phyloP scores from a whole-genome alignment of 2,113 vertebrate species.

The human (Homo sapiens) region GRCh38 chr4:153656501-153657000 shows the following conservation, averaged over 20 bases:
- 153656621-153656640: background rate
- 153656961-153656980: background rate
- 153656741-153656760: background rate
- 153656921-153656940: no score
- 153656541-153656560: background rate
- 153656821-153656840: background rate
- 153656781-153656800: background rate
- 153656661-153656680: background rate
- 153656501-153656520: background rate
- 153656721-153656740: background rate
- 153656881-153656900: background rate
- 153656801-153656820: background rate
- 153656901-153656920: background rate
- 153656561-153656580: background rate
- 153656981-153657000: background rate
- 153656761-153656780: background rate
- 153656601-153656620: background rate
- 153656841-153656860: background rate
- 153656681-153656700: background rate
- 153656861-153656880: background rate
- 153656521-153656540: background rate
- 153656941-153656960: background rate
- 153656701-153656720: background rate
- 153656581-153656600: background rate
- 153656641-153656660: fast-evolving